A percentile compares a stretch with the other conserved stretches of the same genome.
Conservation (phyloP, 1,140 invertebrate genomes). For the Heliconius nattereri region DNA sequence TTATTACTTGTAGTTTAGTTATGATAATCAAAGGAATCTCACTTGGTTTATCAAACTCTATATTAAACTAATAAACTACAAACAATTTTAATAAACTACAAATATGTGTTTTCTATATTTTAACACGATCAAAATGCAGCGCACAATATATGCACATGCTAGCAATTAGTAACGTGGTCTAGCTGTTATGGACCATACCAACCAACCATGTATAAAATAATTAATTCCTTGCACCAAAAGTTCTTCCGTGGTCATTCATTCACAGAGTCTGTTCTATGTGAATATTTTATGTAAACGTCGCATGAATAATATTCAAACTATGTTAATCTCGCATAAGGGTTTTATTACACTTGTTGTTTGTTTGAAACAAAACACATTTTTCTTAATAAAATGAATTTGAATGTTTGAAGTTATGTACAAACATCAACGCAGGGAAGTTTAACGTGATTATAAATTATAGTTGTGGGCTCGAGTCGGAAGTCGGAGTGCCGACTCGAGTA, state of each 20-base stretch:
- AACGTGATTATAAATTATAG: background rate
- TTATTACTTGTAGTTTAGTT: too few species aligned
- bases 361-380: background rate
- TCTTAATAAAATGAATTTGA: background rate
- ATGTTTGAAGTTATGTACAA: background rate
- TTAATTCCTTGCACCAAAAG: background rate
- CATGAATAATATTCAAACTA: constrained; percentile 24
- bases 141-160: background rate
- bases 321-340: constrained; percentile 5
- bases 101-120: background rate
- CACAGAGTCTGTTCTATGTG: background rate
- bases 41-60: background rate
- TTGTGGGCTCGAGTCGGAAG: background rate
- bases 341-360: constrained; percentile 17
- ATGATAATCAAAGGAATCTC: too few species aligned
- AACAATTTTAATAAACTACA: background rate
- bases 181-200: background rate
- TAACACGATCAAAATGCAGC: background rate
- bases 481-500: too few species aligned
- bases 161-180: constrained; percentile 2
- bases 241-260: background rate
- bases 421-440: too few species aligned
- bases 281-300: constrained; percentile 22
- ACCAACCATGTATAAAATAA: background rate
- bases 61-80: too few species aligned